phyloP scores from a whole-genome alignment of 2,797 vertebrate genomes.

The Masticophis lateralis region DNA sequence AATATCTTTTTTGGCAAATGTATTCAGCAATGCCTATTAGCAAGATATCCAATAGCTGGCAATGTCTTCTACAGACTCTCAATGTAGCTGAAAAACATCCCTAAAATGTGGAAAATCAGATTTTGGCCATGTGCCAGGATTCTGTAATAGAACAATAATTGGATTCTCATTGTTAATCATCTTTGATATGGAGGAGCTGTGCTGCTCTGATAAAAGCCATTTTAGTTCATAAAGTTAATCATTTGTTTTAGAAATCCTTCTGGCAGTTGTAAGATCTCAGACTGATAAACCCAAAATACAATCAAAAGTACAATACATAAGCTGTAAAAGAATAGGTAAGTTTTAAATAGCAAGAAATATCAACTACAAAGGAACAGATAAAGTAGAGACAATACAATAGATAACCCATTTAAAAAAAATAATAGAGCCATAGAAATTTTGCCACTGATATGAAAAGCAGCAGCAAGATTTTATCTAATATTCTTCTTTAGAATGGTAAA shows the following conservation, averaged over 20 bases:
- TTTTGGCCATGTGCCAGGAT: neutral
- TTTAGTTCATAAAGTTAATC: neutral
- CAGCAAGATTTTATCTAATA: neutral
- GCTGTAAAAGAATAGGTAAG: neutral
- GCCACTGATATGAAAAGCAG: neutral
- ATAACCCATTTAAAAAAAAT: neutral
- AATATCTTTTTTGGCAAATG: neutral
- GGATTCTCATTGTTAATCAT: neutral
- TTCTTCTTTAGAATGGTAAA: neutral
- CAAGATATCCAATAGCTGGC: neutral
- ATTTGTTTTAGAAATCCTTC: slow-evolving; percentile 5
- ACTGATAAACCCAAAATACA: neutral
- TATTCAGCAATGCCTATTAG: neutral
- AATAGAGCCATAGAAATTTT: neutral
- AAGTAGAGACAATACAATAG: neutral
- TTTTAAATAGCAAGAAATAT: neutral
- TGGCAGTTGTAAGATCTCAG: neutral
- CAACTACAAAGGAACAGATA: neutral
- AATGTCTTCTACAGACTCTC: neutral
- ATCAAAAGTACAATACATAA: neutral
- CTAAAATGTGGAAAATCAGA: neutral
- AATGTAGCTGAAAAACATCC: neutral
- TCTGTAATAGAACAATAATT: slow-evolving; percentile 4
- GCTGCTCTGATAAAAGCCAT: neutral
- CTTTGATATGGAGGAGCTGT: neutral